Conservation (phyloP, 2,888 invertebrate genomes). For the Acanthococcus lagerstroemiae region DNA sequence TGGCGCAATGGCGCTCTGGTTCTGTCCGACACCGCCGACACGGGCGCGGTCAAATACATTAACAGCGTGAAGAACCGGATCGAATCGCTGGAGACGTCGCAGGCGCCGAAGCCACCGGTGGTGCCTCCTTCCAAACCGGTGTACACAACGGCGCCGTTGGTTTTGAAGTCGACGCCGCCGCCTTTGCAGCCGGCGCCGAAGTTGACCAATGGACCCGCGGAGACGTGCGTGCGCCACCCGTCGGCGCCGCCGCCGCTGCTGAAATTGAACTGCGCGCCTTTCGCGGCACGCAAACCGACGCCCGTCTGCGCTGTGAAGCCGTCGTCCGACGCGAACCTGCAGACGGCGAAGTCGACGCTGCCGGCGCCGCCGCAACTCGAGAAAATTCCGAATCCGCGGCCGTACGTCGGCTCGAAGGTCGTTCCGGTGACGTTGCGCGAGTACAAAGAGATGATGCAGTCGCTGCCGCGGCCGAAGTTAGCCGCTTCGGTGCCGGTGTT, state of each 20-base stretch:
- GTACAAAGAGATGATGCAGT: constrained; percentile 11
- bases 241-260: constrained; percentile 10
- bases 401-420: neutral
- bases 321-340: neutral
- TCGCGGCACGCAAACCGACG: neutral
- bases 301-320: neutral
- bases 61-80: constrained; percentile 69
- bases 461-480: constrained; percentile 8
- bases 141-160: neutral
- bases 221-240: neutral
- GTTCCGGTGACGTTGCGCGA: neutral
- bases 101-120: constrained; percentile 39
- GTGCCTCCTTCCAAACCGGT: neutral
- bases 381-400: neutral
- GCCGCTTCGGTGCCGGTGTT: neutral
- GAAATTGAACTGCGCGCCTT: neutral
- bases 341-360: neutral
- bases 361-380: neutral
- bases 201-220: too few species aligned
- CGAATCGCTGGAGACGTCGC: constrained; percentile 56
- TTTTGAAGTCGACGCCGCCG: neutral
- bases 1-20: constrained; percentile 69
- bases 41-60: constrained; percentile 65
- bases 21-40: constrained; percentile 59
- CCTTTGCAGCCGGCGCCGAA: neutral